Percentiles rank a stretch among this genome's conserved stretches.
phyloP scores from a whole-genome alignment of 2,113 vertebrate species.

The Scytalopus superciliaris region DNA sequence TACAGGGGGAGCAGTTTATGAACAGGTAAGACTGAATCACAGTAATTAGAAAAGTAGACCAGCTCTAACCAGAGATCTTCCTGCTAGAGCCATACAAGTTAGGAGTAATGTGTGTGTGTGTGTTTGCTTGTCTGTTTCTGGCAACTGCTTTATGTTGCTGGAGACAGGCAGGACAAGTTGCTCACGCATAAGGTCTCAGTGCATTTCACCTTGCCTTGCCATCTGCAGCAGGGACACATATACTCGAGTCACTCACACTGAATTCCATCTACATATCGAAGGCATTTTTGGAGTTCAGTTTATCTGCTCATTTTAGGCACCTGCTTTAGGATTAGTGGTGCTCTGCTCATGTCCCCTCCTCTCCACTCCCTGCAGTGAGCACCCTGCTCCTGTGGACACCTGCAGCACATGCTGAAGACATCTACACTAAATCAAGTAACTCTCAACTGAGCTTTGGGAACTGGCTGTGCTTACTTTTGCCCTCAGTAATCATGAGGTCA shows the following conservation, averaged over 20 bases:
- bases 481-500: background rate
- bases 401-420: background rate
- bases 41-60: background rate
- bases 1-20: background rate
- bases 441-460: background rate
- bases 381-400: rapidly evolving
- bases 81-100: background rate
- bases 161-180: background rate
- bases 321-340: background rate
- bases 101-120: background rate
- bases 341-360: background rate
- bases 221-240: background rate
- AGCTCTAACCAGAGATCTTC: background rate
- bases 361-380: background rate
- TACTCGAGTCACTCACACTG: background rate
- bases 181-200: background rate
- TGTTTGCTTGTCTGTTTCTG: background rate
- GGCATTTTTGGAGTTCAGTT: background rate
- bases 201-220: background rate
- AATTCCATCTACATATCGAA: background rate
- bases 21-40: background rate
- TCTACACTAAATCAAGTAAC: background rate
- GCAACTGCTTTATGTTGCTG: background rate
- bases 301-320: background rate
- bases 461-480: background rate